phyloP scores from a whole-genome alignment of 2,113 vertebrate species.

The Cettia cetti region DNA sequence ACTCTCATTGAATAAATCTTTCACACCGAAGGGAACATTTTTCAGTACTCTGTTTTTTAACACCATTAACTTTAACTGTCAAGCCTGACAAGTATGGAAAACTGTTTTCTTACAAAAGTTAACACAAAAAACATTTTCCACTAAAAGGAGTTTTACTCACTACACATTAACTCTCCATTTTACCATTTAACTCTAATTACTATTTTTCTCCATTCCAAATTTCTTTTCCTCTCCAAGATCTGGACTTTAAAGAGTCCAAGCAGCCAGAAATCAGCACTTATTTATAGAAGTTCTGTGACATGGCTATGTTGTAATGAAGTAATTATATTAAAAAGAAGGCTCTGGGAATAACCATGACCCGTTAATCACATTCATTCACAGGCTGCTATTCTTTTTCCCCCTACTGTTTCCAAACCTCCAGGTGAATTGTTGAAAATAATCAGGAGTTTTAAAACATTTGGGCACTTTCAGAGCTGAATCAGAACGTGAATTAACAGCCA shows the following conservation, averaged over 20 bases:
- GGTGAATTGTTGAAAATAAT: not conserved
- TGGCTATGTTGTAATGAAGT: not conserved
- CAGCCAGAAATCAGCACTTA: not conserved
- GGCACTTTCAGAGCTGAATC: not conserved
- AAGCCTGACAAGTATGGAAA: conserved; percentile 62
- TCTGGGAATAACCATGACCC: not conserved
- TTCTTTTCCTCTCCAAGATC: not conserved
- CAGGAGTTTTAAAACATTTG: not conserved
- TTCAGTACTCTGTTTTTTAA: conserved; percentile 58
- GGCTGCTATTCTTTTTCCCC: not conserved
- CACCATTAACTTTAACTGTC: conserved; percentile 66
- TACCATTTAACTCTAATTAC: conserved; percentile 30
- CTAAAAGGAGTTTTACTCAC: conserved; percentile 9
- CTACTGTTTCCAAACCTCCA: not conserved
- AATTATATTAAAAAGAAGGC: conserved; percentile 20
- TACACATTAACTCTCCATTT: conserved; percentile 8
- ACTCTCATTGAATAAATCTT: conserved; percentile 48
- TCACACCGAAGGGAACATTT: conserved; percentile 42
- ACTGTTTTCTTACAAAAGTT: conserved; percentile 53
- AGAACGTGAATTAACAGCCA: not conserved
- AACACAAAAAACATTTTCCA: conserved; percentile 57
- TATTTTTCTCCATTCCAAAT: not conserved
- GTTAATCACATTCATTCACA: not conserved
- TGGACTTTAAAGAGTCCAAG: conserved; percentile 13
- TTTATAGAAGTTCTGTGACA: conserved; percentile 14